Conservation (phyloP, 2,113 vertebrate species). For the Bungarus multicinctus region DNA sequence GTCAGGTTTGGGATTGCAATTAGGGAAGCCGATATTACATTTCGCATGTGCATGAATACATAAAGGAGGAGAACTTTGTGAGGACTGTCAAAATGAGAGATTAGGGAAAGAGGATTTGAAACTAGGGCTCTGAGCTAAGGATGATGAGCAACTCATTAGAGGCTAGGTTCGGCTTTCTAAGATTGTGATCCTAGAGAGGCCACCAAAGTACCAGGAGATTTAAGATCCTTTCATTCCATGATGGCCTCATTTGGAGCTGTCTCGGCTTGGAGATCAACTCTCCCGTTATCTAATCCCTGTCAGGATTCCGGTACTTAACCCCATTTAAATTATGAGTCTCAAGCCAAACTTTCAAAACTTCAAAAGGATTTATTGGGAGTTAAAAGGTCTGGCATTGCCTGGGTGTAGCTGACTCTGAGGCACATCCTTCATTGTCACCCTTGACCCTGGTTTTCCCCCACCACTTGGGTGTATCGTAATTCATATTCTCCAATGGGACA, state of each 20-base stretch:
- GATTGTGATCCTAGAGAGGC: neutral
- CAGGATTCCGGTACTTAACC: no score
- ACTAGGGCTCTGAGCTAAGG: neutral
- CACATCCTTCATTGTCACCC: no score
- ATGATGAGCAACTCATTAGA: neutral
- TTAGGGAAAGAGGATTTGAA: slow-evolving; percentile 9
- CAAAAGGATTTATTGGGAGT: no score
- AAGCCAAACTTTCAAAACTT: no score
- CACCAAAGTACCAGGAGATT: no score
- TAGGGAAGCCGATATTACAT: slow-evolving; percentile 31
- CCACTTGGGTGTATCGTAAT: no score
- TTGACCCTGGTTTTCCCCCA: no score
- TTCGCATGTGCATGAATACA: neutral
- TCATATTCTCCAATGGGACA: no score
- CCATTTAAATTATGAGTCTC: no score
- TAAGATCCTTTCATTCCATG: neutral
- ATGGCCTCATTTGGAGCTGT: neutral
- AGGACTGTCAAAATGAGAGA: slow-evolving; percentile 30
- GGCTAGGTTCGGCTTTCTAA: neutral
- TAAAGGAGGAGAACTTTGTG: slow-evolving; percentile 20
- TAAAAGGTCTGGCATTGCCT: no score
- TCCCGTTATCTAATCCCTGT: neutral
- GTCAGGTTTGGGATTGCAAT: slow-evolving; percentile 32
- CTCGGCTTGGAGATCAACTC: neutral
- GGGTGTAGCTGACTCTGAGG: no score